Evolutionary conservation across 2,113 vertebrate genomes (phyloP).

Genomic region (Ammospiza nelsoni): DNA sequence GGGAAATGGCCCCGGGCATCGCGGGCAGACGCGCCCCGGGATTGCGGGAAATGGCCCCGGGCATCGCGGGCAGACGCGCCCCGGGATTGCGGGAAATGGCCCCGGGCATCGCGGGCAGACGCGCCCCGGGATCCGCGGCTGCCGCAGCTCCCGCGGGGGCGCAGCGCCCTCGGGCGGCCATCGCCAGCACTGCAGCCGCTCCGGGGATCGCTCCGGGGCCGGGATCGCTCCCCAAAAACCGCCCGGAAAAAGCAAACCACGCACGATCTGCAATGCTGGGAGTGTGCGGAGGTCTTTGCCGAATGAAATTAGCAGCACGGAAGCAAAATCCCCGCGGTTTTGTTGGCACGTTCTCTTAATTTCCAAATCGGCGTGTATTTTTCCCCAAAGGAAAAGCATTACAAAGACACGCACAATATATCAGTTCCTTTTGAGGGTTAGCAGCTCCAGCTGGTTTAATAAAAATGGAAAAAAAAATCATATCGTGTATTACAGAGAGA

Average conservation of each 20-base stretch:
- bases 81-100: neutral
- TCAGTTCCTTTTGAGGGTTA: accelerated
- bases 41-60: too few relatives aligned
- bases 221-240: neutral
- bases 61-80: too few relatives aligned
- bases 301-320: accelerated
- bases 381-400: neutral
- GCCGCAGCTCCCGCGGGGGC: neutral
- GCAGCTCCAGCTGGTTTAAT: neutral
- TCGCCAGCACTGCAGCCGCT: neutral
- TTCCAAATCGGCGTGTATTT: accelerated
- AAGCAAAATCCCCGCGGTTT: neutral
- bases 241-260: accelerated
- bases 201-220: neutral
- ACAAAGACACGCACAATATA: neutral
- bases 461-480: neutral
- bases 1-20: neutral
- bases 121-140: neutral
- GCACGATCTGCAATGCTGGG: accelerated
- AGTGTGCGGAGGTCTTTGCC: accelerated
- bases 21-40: too few relatives aligned
- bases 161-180: neutral
- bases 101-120: too few relatives aligned
- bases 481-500: too few relatives aligned
- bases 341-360: neutral